A percentile compares a stretch with the other conserved stretches of the same genome.
phyloP scores from a whole-genome alignment of 1,140 invertebrate genomes.

The Eupristina koningsbergeri region DNA sequence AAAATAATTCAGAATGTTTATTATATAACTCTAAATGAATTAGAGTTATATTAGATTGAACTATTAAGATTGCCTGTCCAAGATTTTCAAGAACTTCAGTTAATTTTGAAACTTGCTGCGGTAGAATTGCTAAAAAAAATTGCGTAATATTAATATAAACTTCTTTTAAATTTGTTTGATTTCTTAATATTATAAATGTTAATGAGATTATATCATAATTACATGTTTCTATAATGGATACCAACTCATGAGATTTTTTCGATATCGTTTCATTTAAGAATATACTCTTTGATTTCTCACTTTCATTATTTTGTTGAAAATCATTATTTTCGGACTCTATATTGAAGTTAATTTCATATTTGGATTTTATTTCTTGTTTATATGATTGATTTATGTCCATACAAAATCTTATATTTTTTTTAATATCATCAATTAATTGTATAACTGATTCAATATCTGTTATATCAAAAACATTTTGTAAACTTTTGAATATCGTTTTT shows the following conservation, averaged over 20 bases:
- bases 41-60: constrained; percentile 44
- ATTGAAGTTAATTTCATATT: constrained; percentile 23
- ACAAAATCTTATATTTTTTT: constrained; percentile 55
- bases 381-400: neutral
- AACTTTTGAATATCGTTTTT: constrained; percentile 53
- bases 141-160: constrained; percentile 1
- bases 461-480: constrained; percentile 49
- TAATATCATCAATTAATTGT: constrained; percentile 62
- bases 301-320: constrained; percentile 3
- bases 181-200: neutral
- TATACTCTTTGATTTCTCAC: neutral
- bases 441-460: constrained; percentile 54
- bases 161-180: constrained; percentile 17
- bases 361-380: neutral
- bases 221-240: neutral
- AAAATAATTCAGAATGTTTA: constrained; percentile 22
- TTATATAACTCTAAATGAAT: constrained; percentile 27
- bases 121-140: neutral
- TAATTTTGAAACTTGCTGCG: constrained; percentile 53
- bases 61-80: constrained; percentile 51
- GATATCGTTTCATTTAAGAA: neutral
- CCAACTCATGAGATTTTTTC: neutral
- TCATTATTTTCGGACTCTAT: neutral
- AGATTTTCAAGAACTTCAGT: constrained; percentile 58
- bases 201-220: neutral